A percentile compares a stretch with the other conserved stretches of the same genome.
These are phyloP conservation scores for Tetanocera ferruginea DNA, from an alignment of 2,888 invertebrate species.

Conservation along the genomic window DNA sequence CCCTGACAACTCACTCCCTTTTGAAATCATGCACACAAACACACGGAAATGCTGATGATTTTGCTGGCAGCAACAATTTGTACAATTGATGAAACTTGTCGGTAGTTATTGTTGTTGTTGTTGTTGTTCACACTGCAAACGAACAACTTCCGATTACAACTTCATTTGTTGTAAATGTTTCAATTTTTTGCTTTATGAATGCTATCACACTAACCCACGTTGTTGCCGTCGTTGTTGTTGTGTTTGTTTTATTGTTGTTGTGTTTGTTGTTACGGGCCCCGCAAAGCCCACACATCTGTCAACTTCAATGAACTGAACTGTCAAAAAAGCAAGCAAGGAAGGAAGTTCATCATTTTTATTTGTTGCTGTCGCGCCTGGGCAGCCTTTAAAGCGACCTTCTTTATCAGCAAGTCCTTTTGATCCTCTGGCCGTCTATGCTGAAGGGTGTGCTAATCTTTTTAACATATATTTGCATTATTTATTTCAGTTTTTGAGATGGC, in stretches of 20 bases:
- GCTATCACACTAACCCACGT: neutral
- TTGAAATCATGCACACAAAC: neutral
- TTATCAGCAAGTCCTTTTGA: neutral
- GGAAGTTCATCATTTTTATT: slow-evolving; percentile 60
- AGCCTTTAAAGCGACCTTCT: neutral
- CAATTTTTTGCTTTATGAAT: slow-evolving; percentile 29
- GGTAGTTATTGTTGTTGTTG: slow-evolving; percentile 33
- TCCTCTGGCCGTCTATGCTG: slow-evolving; percentile 39
- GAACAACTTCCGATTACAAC: slow-evolving; percentile 69
- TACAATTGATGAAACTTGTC: slow-evolving; percentile 61
- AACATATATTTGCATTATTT: slow-evolving; percentile 66
- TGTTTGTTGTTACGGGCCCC: slow-evolving; percentile 11
- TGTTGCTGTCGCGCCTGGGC: neutral
- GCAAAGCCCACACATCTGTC: slow-evolving; percentile 65
- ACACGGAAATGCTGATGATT: slow-evolving; percentile 44
- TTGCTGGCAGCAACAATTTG: slow-evolving; percentile 66
- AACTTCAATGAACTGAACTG: slow-evolving; percentile 63
- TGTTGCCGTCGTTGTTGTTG: slow-evolving; percentile 13
- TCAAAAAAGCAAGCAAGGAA: slow-evolving; percentile 52
- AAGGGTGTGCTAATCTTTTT: slow-evolving; percentile 64
- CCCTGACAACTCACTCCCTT: slow-evolving; percentile 13
- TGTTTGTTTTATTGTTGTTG: slow-evolving; percentile 11
- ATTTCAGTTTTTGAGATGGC: slow-evolving; percentile 3
- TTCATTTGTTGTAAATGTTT: slow-evolving; percentile 67
- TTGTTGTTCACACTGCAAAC: slow-evolving; percentile 56